Evolutionary conservation across 2,797 vertebrate species (phyloP), one percentile per base, ranked within the genome.

Genomic region (Microtus californicus): DNA sequence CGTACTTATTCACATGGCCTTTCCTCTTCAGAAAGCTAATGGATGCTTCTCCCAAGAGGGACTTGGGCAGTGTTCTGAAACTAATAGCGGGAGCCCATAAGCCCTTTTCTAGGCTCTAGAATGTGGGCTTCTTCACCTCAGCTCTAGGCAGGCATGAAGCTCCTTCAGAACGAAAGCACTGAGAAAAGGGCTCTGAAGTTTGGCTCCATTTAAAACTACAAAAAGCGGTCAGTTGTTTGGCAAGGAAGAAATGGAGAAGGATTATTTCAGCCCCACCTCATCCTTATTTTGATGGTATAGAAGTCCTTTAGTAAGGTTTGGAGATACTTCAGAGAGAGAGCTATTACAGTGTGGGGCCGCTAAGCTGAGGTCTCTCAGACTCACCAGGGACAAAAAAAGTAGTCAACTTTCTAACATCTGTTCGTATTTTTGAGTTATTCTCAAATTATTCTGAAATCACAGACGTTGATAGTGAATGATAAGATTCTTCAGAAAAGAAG

Each of bases 391-490:
- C 6, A 90, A 67, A 91, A 76, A 92, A 54, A 54, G 54, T 17
- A 54, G 40, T 78, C 92, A 45, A 56, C 90, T 96, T 89, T 95
- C 89, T 23, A 76, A 76, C 51, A 31, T 5, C 79, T 82, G 14
- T 29, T 31, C 40, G 40, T 69, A 87, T 95, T 78, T 77, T 80
- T 77, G 37, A 94, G 45, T 93, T 95, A 82, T 31, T n/a, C 27
- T 79, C 23, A n/a, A 80, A 34, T 80, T 95, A 74, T 79, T 90
- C 65, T 89, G 83, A 90, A 91, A 37, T 93, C 56, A 37, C 27
- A 79, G 54, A 31, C 45, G 6, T 92, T 79, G 85, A 21, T 59
- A 48, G 43, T 74, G n/a, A 77, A 87, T 37, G 63, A 80, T 37
- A 79, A 37, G 13, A 23, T 25, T 74, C 54, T 91, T 78, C 31